Conservation (phyloP, 1,140 invertebrate genomes). For the Acromyrmex echinatior region DNA sequence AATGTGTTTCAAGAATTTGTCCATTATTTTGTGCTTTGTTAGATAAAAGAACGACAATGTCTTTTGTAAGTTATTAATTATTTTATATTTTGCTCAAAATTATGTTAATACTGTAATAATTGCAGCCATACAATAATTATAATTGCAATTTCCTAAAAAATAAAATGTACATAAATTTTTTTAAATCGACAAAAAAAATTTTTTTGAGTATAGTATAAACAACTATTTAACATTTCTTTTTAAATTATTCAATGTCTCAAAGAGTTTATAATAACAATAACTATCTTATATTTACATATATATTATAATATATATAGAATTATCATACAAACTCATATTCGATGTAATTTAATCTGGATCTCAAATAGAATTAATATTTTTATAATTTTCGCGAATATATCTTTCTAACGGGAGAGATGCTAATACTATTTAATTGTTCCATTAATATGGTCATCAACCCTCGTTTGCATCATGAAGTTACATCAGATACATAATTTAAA, state of each 20-base stretch:
- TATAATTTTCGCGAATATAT: constrained; percentile 22
- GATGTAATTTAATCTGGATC: not conserved
- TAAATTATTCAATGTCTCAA: not conserved
- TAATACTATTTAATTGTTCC: constrained; percentile 28
- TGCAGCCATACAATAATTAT: not conserved
- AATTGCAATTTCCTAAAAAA: not conserved
- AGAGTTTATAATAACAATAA: not conserved
- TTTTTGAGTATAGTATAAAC: not conserved
- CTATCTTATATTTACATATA: not conserved
- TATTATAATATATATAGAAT: not conserved
- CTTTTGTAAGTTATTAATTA: not conserved
- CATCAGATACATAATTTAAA: constrained; percentile 32
- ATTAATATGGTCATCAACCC: constrained; percentile 33
- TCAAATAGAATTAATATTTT: not conserved
- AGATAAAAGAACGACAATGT: not conserved
- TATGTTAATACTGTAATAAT: not conserved
- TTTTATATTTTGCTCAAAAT: not conserved
- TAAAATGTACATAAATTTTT: not conserved
- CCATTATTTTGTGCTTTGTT: not conserved
- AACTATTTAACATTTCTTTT: not conserved
- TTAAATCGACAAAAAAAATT: not conserved
- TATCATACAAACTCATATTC: not conserved
- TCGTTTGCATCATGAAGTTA: not conserved
- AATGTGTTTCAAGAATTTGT: constrained; percentile 1
- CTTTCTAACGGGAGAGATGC: not conserved